These are phyloP conservation scores for Cervus canadensis DNA, from an alignment of 2,113 vertebrate genomes.

Conservation along the genomic window DNA sequence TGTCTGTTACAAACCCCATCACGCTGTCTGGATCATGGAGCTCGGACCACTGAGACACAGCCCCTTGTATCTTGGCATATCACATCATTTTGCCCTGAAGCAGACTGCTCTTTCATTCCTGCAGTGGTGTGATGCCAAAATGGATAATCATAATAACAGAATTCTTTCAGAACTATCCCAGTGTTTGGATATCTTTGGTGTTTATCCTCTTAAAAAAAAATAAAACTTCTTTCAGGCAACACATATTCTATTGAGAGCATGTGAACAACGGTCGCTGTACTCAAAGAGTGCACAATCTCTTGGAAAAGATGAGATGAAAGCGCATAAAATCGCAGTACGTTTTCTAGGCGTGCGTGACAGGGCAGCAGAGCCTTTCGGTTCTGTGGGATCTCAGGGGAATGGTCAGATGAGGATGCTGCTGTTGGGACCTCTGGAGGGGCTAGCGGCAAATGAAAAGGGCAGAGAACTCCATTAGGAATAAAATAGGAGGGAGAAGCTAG, in stretches of 20 bases:
- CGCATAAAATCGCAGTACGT: background rate
- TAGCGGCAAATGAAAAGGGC: background rate
- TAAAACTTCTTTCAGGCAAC: background rate
- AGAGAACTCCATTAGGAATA: background rate
- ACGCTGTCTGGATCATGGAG: background rate
- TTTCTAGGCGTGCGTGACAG: background rate
- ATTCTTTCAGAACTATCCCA: background rate
- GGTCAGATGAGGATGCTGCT: background rate
- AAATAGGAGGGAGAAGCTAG: background rate
- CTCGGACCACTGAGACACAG: background rate
- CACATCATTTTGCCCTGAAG: background rate
- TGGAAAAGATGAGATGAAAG: background rate
- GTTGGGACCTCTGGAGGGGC: background rate
- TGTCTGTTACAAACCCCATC: background rate
- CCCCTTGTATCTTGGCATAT: background rate
- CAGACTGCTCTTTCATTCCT: background rate
- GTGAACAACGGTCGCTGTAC: background rate
- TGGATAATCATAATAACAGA: background rate
- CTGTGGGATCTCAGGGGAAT: rapidly evolving
- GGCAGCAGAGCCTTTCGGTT: background rate
- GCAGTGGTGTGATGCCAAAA: background rate
- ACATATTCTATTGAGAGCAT: background rate
- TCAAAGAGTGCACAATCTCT: background rate
- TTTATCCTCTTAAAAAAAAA: background rate
- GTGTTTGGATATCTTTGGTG: background rate